Base-by-base conservation (phyloP, 2,113 vertebrate species). In the Osmerus eperlanus region DNA sequence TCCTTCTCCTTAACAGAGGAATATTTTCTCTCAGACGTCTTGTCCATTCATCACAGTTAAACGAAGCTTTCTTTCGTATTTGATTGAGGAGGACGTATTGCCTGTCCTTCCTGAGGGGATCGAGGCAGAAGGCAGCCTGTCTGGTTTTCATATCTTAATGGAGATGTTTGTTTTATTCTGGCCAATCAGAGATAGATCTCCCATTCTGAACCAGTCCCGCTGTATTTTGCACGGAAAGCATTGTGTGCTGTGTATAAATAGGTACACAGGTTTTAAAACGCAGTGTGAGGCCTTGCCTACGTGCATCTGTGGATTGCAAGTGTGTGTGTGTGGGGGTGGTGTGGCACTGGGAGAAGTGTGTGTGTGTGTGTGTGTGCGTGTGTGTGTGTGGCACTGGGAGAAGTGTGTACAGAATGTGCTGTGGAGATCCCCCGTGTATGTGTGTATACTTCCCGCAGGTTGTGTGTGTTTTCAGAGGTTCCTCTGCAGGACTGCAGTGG, bases 11-110 rank as follows among this genome's bases (percentile, higher is more conserved):
- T 14, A 12, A 51, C 25, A 28, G 51, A 51, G 54, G 12, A 9
- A 47, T 47, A 47, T 47, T 47, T 47, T 14, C 36, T 18, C 67
- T 79, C 70, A 29, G 54, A 79, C 79, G 77, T 59, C 61, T 77
- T 56, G 59, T 65, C 71, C 62, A 67, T 81, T 83, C 64, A 84
- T 78, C 75, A 71, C 73, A 78, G 81, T 81, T 68, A 78, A 64
- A 65, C 70, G 21, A 23, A 9, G 36, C 14, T 52, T 53, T 67
- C 76, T 61, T 81, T 81, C 2, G 60, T 74, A 25, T 67, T 19
- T 53, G 65, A 66, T 18, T 67, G 41, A 79, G 36, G 18, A 36
- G 19, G 71, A 74, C 61, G n/a, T 51, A 72, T 67, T 62, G 58
- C 41, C 58, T 71, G 64, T 6, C 8, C 64, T 67, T 41, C 61